Evolutionary conservation across 2,113 vertebrate genomes (phyloP), one percentile per base, ranked within the genome.

Genomic region (Patagioenas fasciata): DNA sequence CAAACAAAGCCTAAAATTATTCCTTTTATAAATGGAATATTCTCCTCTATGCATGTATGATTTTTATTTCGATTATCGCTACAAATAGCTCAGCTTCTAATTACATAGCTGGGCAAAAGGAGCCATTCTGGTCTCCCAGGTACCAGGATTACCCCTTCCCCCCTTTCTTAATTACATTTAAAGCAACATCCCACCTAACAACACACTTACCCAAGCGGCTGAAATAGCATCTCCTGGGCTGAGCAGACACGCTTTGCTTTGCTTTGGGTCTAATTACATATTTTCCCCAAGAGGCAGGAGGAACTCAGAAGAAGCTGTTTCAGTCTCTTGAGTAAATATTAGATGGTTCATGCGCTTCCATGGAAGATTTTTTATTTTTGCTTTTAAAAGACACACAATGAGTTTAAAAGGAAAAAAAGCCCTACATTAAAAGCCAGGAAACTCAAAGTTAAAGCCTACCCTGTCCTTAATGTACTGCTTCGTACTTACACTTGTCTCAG

Each of bases 261-360:
- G 97, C 93, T 95, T 98, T 97, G 79, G 95, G 96, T 97, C 96
- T 98, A 97, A 98, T 98, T 97, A 88, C 85, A 72, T 88, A 86
- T 86, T 82, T 95, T 92, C 26, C 97, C 96, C 89, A 74, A 82
- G 97, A 96, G 97, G 80, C 56, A 80, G 82, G 53, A 89, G 89
- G 85, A 94, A 89, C 95, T 97, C 95, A 89, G 94, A 96, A 96
- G 97, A 97, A 97, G 97, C 96, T 97, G 97, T 94, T 96, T 71
- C 81, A 89, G 88, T 87, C 96, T 97, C 97, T 28, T 79, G 97
- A 95, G 97, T 92, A 95, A 97, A 91, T 85, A 91, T 38, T 89
- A 96, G 89, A 87, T 95, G 90, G 20, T 97, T 98, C 94, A 91
- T 95, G 93, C 92, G 94, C 77, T 96, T 88, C 86, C 88, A 77